Base-by-base conservation (phyloP, 2,888 invertebrate genomes). In the Aricia artaxerxes region DNA sequence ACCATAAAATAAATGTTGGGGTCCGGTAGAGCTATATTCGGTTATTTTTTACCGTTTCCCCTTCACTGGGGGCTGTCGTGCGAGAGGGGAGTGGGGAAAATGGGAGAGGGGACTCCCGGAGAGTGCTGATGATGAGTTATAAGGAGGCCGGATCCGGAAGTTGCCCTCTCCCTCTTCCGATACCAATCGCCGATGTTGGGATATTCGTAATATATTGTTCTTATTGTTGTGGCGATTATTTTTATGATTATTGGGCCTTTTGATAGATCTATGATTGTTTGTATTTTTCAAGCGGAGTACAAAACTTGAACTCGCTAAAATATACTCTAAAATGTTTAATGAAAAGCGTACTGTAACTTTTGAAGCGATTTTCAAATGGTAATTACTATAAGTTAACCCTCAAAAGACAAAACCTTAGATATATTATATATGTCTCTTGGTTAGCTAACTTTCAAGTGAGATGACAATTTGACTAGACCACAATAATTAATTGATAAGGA, bases 101-200 rank as follows among this genome's bases (percentile, higher is more conserved):
- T 5, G 89, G 87, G 88, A 89, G 85, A 90, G 86, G 88, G 84
- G 82, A 86, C 89, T 88, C 92, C 92, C 87, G 90, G 85, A 83
- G 93, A 82, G 92, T 83, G 85, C 87, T 93, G 93, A 93, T 93
- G 93, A 94, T 93, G 93, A 93, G 93, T 93, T 94, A 94, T 90
- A 88, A 88, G 85, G 83, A 81, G 82, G 82, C 85, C 85, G 86
- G 87, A 88, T 89, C 88, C 89, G 92, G 93, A 93, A 91, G 91
- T 91, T 89, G 88, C 90, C 90, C 90, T 90, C 89, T 90, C 91
- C 87, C 83, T 85, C 91, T 91, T 93, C 93, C 94, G 93, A 89
- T 91, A 90, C 89, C 93, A 93, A 93, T 94, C 91, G 83, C 85
- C 86, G 87, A 88, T 88, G 86, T 88, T 87, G 84, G 84, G 82